Percentiles rank a stretch among this genome's conserved stretches.
phyloP scores from a whole-genome alignment of 2,888 invertebrate species.

The Drosophila pseudotalamancana region DNA sequence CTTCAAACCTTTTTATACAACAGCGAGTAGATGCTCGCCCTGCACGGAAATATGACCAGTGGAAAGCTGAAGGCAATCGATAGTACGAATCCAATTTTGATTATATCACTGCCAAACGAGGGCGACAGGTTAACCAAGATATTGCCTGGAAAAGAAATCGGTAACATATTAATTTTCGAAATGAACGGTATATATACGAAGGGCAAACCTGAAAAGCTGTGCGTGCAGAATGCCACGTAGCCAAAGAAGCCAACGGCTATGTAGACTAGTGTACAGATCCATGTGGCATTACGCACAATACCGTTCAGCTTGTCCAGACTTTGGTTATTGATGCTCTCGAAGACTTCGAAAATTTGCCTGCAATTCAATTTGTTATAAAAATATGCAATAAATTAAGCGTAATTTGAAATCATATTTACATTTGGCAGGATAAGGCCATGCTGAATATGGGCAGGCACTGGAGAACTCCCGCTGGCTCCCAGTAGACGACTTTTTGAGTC shows the following conservation, averaged over 20 bases:
- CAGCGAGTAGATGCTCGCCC: constrained; percentile 96
- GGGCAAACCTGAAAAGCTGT: constrained; percentile 87
- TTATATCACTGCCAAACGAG: constrained; percentile 92
- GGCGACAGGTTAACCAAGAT: constrained; percentile 94
- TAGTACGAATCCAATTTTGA: constrained; percentile 97
- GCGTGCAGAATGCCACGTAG: constrained; percentile 92
- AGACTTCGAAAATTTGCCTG: constrained; percentile 96
- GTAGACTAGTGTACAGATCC: constrained; percentile 95
- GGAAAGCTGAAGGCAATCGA: constrained; percentile 99
- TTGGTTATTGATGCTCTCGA: constrained; percentile 94
- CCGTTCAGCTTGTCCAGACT: constrained; percentile 95
- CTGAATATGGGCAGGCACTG: constrained; percentile 98
- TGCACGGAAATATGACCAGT: constrained; percentile 97
- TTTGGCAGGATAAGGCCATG: constrained; percentile 98
- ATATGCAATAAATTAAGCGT: background rate
- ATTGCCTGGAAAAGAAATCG: constrained; percentile 87
- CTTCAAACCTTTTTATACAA: constrained; percentile 91
- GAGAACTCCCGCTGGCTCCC: constrained; percentile 93
- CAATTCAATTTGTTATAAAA: constrained; percentile 38
- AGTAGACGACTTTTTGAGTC: constrained; percentile 89
- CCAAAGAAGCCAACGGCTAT: constrained; percentile 97
- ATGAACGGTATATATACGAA: background rate
- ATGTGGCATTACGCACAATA: constrained; percentile 94
- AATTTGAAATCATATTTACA: constrained; percentile 86
- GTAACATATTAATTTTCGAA: background rate